These are phyloP conservation scores for Drosophila quadrilineata DNA, from an alignment of 1,140 invertebrate species.

Conservation along the genomic window DNA sequence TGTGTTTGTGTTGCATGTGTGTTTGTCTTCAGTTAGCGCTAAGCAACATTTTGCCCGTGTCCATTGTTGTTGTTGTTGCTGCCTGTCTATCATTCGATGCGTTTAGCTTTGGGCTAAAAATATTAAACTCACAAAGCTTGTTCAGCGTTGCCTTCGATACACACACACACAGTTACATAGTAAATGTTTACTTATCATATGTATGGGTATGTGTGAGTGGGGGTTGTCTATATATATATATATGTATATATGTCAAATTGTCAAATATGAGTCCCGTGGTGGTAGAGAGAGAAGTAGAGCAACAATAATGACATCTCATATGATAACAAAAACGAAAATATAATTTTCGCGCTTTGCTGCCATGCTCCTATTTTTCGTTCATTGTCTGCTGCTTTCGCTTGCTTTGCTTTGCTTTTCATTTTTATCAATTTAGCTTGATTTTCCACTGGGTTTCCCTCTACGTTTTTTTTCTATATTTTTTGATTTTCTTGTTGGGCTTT, in stretches of 20 bases:
- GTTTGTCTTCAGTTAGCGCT: constrained; percentile 66
- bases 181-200: constrained; percentile 18
- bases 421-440: too few relatives aligned
- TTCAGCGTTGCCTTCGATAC: constrained; percentile 43
- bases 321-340: constrained; percentile 64
- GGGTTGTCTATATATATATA: not conserved
- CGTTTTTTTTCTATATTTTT: too few relatives aligned
- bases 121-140: constrained; percentile 65
- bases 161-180: constrained; percentile 2
- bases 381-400: constrained; percentile 38
- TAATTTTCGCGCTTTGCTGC: constrained; percentile 57
- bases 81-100: constrained; percentile 40
- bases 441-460: too few relatives aligned
- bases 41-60: constrained; percentile 42
- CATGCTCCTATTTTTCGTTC: constrained; percentile 41
- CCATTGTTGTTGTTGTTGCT: constrained; percentile 28
- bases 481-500: too few relatives aligned
- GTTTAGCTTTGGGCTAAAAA: constrained; percentile 73
- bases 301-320: constrained; percentile 29
- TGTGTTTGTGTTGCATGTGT: constrained; percentile 17
- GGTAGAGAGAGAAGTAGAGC: constrained; percentile 13
- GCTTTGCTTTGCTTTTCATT: not conserved
- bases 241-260: constrained; percentile 46
- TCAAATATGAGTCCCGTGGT: constrained; percentile 53
- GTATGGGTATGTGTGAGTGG: not conserved